phyloP scores from a whole-genome alignment of 1,140 invertebrate genomes.

The Neotoxoptera formosana region DNA sequence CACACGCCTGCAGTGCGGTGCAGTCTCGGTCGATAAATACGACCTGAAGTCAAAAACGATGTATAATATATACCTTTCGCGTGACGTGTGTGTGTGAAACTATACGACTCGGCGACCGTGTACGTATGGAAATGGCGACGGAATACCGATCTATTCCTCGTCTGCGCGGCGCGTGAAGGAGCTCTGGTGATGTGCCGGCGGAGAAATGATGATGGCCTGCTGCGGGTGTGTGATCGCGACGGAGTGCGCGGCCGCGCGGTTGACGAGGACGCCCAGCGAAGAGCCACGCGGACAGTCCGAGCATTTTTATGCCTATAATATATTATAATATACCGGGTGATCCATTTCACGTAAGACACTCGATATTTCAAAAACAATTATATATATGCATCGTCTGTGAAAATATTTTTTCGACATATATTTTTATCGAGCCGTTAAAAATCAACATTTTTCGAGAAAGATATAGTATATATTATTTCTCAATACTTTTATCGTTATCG shows the following conservation, averaged over 20 bases:
- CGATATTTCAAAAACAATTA: no score
- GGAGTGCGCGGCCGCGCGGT: not conserved
- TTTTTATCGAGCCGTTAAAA: no score
- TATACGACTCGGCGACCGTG: not conserved
- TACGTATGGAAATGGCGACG: conserved; percentile 2
- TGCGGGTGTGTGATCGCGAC: not conserved
- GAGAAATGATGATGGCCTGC: not conserved
- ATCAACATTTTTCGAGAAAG: no score
- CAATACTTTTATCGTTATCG: no score
- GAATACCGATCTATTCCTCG: not conserved
- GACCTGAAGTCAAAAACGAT: not conserved
- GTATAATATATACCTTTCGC: no score
- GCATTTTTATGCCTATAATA: not conserved
- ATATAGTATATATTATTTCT: no score
- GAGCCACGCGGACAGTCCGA: not conserved
- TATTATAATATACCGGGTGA: no score
- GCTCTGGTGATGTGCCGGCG: not conserved
- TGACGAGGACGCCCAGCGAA: not conserved
- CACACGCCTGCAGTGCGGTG: not conserved
- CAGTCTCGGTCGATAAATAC: not conserved
- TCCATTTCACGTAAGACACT: no score
- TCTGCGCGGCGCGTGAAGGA: not conserved
- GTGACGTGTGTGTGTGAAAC: not conserved
- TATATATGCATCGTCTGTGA: no score
- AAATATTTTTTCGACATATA: no score